phyloP scores from a whole-genome alignment of 2,113 vertebrate species.

The Ceyx cyanopectus region DNA sequence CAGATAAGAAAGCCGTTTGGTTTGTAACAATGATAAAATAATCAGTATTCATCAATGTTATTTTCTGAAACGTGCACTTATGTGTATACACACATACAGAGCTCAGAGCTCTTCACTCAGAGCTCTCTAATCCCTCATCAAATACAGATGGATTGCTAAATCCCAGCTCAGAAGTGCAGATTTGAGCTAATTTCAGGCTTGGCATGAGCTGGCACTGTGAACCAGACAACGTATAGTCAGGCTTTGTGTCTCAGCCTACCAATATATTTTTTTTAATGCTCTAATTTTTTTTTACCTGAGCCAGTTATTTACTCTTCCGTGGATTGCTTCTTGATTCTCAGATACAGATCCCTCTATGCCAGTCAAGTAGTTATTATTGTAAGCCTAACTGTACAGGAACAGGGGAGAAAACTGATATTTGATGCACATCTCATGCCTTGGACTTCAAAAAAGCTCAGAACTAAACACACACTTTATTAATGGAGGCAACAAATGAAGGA shows the following conservation, averaged over 20 bases:
- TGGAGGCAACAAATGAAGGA: not conserved
- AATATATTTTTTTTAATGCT: not conserved
- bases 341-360: not conserved
- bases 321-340: not conserved
- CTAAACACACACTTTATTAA: not conserved
- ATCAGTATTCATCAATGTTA: not conserved
- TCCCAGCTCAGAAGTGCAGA: not conserved
- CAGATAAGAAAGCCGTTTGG: not conserved
- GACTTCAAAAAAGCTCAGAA: not conserved
- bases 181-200: not conserved
- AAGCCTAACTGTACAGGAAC: not conserved
- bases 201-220: not conserved
- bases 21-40: not conserved
- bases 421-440: not conserved
- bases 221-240: not conserved
- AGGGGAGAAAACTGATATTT: not conserved
- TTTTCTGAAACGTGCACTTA: not conserved
- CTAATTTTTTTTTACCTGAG: not conserved
- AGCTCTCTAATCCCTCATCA: not conserved
- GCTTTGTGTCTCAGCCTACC: not conserved
- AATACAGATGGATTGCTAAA: not conserved
- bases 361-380: not conserved
- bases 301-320: not conserved
- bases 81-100: not conserved
- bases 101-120: not conserved